A percentile compares a stretch with the other conserved stretches of the same genome.
These are phyloP conservation scores for Andrena minutula DNA, from an alignment of 2,888 invertebrate genomes.

Conservation along the genomic window DNA sequence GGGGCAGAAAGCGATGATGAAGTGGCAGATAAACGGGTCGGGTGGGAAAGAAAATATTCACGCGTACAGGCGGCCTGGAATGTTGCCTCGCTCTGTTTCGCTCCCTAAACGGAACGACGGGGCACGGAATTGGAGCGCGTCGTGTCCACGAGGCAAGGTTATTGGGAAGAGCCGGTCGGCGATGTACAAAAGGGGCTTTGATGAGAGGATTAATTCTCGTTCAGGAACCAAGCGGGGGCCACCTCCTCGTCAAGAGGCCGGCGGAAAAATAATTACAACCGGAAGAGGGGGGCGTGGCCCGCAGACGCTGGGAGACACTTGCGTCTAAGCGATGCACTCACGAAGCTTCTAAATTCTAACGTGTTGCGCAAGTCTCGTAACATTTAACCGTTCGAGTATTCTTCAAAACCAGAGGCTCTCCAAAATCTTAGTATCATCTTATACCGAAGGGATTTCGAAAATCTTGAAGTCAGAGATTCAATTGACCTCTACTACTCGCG, in stretches of 20 bases:
- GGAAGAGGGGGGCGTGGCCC: slow-evolving; percentile 54
- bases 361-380: not conserved
- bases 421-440: no score
- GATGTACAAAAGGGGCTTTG: slow-evolving; percentile 43
- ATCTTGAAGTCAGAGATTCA: no score
- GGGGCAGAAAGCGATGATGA: slow-evolving; percentile 29
- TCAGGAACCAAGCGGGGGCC: slow-evolving; percentile 24
- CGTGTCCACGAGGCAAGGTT: slow-evolving; percentile 35
- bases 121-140: slow-evolving; percentile 34
- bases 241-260: slow-evolving; percentile 47
- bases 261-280: slow-evolving; percentile 53
- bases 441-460: no score
- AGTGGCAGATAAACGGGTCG: slow-evolving; percentile 11
- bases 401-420: no score
- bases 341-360: not conserved
- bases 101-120: slow-evolving; percentile 32
- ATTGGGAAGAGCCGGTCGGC: slow-evolving; percentile 25
- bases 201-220: slow-evolving; percentile 60
- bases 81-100: slow-evolving; percentile 49
- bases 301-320: slow-evolving; percentile 14
- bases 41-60: slow-evolving; percentile 2
- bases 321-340: not conserved
- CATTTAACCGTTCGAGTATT: no score
- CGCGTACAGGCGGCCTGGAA: slow-evolving; percentile 11
- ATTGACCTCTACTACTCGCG: no score